phyloP scores from a whole-genome alignment of 1,140 invertebrate species.

The Marisa cornuarietis region DNA sequence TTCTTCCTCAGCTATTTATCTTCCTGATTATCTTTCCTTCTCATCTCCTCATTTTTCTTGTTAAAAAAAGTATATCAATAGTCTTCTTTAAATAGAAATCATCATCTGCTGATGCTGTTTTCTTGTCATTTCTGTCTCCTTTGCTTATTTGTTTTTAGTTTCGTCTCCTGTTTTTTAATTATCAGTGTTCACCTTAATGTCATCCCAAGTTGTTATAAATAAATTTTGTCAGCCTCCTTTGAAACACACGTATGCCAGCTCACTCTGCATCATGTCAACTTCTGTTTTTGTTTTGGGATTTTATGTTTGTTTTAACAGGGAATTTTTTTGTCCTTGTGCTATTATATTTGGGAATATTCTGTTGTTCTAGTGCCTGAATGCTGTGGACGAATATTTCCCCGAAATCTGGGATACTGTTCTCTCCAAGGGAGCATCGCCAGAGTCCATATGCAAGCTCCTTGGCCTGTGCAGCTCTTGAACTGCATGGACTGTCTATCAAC shows the following conservation, averaged over 20 bases:
- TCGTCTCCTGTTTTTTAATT: neutral
- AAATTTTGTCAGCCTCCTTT: neutral
- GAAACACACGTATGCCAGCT: neutral
- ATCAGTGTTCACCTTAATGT: neutral
- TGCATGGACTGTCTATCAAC: neutral
- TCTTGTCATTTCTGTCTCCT: neutral
- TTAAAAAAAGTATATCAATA: neutral
- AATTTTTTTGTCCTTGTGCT: neutral
- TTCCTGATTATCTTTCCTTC: neutral
- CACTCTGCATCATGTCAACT: neutral
- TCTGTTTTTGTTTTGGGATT: neutral
- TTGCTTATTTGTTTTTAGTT: neutral
- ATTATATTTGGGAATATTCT: neutral
- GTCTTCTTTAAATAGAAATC: neutral
- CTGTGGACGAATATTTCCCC: slow-evolving; percentile 9
- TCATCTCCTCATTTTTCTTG: neutral
- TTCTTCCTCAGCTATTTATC: too few species aligned
- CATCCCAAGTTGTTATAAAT: neutral
- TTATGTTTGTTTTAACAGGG: neutral
- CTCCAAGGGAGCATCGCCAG: neutral
- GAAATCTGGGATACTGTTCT: slow-evolving; percentile 17
- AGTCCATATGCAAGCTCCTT: slow-evolving; percentile 6
- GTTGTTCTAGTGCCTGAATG: slow-evolving; percentile 10
- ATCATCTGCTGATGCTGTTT: too few species aligned
- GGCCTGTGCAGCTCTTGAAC: neutral